Evolutionary conservation across 2,113 vertebrate species (phyloP), one percentile per base, ranked within the genome.

Genomic region (Dissostichus mawsoni): DNA sequence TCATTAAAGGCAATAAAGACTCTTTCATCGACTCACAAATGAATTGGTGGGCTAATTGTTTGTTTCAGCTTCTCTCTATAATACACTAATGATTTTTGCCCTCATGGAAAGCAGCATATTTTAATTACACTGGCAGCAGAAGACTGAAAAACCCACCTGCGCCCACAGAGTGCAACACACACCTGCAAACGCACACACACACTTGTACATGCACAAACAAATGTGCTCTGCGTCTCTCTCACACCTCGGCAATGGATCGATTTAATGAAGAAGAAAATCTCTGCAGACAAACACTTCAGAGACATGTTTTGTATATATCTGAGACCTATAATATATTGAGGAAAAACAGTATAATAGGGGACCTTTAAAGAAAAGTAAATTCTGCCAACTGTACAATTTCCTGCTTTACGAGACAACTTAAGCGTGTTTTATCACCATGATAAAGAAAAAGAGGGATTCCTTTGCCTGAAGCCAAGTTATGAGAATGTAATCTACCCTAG

Each of bases 251-350:
- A 52, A 55, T 11, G 52, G 64, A 67, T 80, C 16, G 11, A 77
- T 82, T 65, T 71, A 77, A 82, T 61, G 69, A 48, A 63, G 59
- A 56, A 14, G 65, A 83, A 86, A 82, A 75, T 74, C 78, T 81
- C 20, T 8, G 25, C 23, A 23, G 23, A 1, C 23, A 23, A 23
- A 23, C 23, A 23, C 23, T 23, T 23, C 23, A 23, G 23, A 23
- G 23, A 23, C 23, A 23, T 23, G 23, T 23, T 23, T 23, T 23
- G 23, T 23, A 23, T 23, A 23, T 23, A 25, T 25, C 25, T 25
- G 25, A 25, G 25, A 25, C 25, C 25, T 25, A 2, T 25, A 25
- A 25, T 25, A 25, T 25, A 25, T 25, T 25, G 2, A 25, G 2
- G 25, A 25, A 25, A 25, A 25, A 25, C 25, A 25, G 2, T 25